Evolutionary conservation across 1,140 invertebrate genomes (phyloP), one percentile per base, ranked within the genome.

Genomic region (Philaenus spumarius): DNA sequence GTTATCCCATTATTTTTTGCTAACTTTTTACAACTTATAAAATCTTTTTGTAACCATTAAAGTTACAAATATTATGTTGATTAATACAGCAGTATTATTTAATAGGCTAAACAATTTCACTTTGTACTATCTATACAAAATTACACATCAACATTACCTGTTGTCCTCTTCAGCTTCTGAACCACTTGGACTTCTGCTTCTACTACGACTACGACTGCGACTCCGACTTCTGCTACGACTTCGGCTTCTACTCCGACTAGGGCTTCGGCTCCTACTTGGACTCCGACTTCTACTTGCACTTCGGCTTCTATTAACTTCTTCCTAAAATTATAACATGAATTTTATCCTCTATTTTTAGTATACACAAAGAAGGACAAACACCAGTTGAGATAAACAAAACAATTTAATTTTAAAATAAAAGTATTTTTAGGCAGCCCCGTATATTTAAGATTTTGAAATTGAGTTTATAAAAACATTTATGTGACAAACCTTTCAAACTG

Each of bases 101-200:
- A n/a, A n/a, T n/a, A n/a, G n/a, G n/a, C n/a, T n/a, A n/a, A n/a
- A n/a, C n/a, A n/a, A n/a, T n/a, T n/a, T n/a, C n/a, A n/a, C n/a
- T n/a, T n/a, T n/a, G n/a, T n/a, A n/a, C n/a, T n/a, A n/a, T n/a
- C n/a, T n/a, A n/a, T n/a, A n/a, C n/a, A n/a, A n/a, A n/a, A n/a
- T n/a, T n/a, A n/a, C n/a, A n/a, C n/a, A n/a, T n/a, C n/a, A n/a
- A n/a, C n/a, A n/a, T 51, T 23, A 60, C 58, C 51, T 54, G 22
- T 66, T 59, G 54, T 59, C 60, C 48, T 63, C 62, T 58, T 65
- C 59, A 22, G 59, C 60, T 58, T 67, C 66, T 12, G 64, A 66
- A 3, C 58, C 65, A 59, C 56, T 60, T 1, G 58, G 59, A 9
- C 62, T 61, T 56, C 58, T 37, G 22, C 65, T 67, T 42, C 63